phyloP scores from a whole-genome alignment of 2,113 vertebrate species.

The Eidolon helvum region DNA sequence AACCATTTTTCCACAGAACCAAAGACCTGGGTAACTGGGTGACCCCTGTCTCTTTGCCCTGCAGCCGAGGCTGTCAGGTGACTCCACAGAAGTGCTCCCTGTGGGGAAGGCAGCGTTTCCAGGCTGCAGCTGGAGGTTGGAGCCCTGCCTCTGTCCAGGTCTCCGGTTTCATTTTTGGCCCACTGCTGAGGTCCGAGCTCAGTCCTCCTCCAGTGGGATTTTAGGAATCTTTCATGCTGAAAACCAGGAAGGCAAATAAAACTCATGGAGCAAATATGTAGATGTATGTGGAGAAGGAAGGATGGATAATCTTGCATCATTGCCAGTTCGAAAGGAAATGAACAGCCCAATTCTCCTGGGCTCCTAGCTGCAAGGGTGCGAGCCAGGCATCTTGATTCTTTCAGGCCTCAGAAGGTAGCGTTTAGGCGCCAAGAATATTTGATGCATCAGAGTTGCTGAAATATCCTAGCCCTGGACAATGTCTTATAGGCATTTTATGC shows the following conservation, averaged over 20 bases:
- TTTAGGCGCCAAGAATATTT: background rate
- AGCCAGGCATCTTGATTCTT: background rate
- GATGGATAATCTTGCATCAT: background rate
- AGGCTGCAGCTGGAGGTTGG: background rate
- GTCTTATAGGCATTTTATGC: background rate
- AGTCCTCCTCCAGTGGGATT: background rate
- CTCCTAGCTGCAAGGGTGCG: background rate
- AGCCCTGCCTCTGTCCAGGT: background rate
- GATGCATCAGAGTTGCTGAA: background rate
- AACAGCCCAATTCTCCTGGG: background rate
- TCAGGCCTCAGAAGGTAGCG: background rate
- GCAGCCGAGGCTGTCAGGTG: rapidly evolving
- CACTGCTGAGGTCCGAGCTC: background rate
- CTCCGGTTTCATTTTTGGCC: slow-evolving; percentile 58
- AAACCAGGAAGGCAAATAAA: slow-evolving; percentile 42
- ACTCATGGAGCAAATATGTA: background rate
- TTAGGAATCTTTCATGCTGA: slow-evolving; percentile 61
- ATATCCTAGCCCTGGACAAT: background rate
- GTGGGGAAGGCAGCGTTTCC: background rate
- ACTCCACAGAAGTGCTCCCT: background rate
- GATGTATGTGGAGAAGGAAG: background rate
- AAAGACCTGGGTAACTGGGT: rapidly evolving
- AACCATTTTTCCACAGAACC: background rate
- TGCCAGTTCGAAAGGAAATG: background rate
- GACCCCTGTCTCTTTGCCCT: background rate